These are phyloP conservation scores for Turritopsis rubra DNA, from an alignment of 30 jellyfish, hydroid and myxozoan species.

Conservation along the genomic window DNA sequence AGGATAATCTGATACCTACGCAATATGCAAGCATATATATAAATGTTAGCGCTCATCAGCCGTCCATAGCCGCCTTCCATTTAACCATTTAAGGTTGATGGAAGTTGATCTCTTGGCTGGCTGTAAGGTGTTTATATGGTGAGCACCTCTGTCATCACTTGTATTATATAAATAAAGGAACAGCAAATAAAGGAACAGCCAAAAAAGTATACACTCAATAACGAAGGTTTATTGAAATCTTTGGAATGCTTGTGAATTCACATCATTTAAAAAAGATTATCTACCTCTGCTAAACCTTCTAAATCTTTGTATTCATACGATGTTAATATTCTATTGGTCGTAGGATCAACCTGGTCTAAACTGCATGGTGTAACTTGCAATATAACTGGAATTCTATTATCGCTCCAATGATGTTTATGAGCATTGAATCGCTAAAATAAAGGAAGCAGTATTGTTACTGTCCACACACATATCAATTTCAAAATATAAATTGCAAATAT, in stretches of 20 bases:
- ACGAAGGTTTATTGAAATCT: too few relatives aligned
- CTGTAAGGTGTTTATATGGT: neutral
- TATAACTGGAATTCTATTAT: slow-evolving; percentile 70
- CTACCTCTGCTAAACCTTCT: slow-evolving; percentile 85
- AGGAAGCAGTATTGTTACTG: neutral
- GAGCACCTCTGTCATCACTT: neutral
- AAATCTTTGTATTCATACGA: slow-evolving; percentile 88
- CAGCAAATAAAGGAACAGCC: too few relatives aligned
- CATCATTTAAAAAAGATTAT: too few relatives aligned
- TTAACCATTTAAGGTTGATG: too few relatives aligned
- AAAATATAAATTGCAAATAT: neutral
- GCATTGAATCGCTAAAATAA: slow-evolving; percentile 72
- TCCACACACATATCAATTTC: neutral
- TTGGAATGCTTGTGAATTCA: too few relatives aligned
- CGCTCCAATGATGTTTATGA: slow-evolving; percentile 92
- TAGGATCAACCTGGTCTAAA: slow-evolving; percentile 64
- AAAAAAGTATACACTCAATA: too few relatives aligned
- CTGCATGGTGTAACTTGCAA: slow-evolving; percentile 93
- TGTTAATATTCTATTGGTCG: slow-evolving; percentile 55
- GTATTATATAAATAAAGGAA: too few relatives aligned
- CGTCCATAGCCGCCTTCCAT: too few relatives aligned
- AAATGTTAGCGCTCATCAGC: too few relatives aligned
- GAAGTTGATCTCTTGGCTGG: too few relatives aligned
- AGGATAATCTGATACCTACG: slow-evolving; percentile 80
- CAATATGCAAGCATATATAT: too few relatives aligned